A percentile compares a stretch with the other conserved stretches of the same genome.
Evolutionary conservation across 2,113 vertebrate species (phyloP).

Genomic region (Casuarius casuarius): DNA sequence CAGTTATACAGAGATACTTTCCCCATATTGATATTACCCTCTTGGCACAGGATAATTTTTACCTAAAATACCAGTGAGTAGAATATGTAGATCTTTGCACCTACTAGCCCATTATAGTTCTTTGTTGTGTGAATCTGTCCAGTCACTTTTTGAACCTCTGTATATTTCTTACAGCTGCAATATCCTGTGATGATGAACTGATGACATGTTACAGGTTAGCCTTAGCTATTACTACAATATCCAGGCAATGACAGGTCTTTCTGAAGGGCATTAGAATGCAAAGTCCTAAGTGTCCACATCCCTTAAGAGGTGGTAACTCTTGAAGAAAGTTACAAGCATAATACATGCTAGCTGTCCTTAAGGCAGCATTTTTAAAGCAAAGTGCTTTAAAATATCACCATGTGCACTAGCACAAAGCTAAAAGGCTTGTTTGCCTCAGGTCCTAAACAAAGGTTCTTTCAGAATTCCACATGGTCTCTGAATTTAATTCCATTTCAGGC

Average conservation of each 20-base stretch:
- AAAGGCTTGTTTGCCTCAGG: neutral
- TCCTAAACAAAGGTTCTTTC: neutral
- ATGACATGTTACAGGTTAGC: neutral
- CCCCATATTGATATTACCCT: too few species aligned
- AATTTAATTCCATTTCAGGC: neutral
- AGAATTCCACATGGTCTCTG: neutral
- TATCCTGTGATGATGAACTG: neutral
- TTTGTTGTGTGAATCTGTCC: neutral
- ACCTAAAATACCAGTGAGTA: neutral
- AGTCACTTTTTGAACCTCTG: neutral
- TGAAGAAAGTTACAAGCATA: neutral
- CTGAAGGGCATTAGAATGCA: neutral
- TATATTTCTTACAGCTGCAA: neutral
- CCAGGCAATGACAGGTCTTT: neutral
- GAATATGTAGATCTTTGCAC: neutral
- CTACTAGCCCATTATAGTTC: accelerated
- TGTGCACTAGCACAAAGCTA: neutral
- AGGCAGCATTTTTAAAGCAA: neutral
- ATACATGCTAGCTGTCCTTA: neutral
- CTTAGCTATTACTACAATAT: neutral
- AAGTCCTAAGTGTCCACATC: neutral
- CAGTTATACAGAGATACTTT: too few species aligned
- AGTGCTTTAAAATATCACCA: neutral
- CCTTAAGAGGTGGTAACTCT: neutral
- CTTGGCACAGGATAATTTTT: too few species aligned